Percentiles rank a stretch among this genome's conserved stretches.
phyloP scores from a whole-genome alignment of 2,888 invertebrate genomes.

The Leuctra nigra region DNA sequence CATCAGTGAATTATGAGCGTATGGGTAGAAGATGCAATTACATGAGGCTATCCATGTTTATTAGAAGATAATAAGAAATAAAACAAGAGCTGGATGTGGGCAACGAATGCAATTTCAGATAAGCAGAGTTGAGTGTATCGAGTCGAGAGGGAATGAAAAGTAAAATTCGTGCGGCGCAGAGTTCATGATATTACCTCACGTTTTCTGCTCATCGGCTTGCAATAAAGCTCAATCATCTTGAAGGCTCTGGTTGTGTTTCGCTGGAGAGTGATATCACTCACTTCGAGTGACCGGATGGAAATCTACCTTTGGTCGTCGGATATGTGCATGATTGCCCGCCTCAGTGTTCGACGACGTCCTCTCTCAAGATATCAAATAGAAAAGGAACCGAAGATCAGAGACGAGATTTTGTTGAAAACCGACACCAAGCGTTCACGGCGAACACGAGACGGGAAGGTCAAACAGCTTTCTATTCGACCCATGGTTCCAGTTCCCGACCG shows the following conservation, averaged over 20 bases:
- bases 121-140: no score
- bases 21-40: conserved; percentile 5
- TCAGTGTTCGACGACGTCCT: background rate
- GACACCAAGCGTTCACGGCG: background rate
- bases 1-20: background rate
- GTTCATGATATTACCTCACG: no score
- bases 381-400: background rate
- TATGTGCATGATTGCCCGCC: background rate
- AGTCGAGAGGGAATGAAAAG: no score
- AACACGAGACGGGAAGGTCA: background rate
- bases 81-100: background rate
- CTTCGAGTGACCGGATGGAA: background rate
- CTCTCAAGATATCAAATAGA: background rate
- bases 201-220: no score
- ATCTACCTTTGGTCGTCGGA: background rate
- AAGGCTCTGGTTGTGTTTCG: no score
- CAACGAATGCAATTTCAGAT: background rate
- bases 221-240: no score
- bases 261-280: no score
- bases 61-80: background rate
- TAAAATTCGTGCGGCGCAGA: no score
- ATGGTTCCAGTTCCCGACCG: background rate
- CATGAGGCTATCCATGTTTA: background rate
- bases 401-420: background rate
- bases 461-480: background rate